Evolutionary conservation across 2,888 invertebrate genomes (phyloP).

Genomic region (Polymixis lichenea): DNA sequence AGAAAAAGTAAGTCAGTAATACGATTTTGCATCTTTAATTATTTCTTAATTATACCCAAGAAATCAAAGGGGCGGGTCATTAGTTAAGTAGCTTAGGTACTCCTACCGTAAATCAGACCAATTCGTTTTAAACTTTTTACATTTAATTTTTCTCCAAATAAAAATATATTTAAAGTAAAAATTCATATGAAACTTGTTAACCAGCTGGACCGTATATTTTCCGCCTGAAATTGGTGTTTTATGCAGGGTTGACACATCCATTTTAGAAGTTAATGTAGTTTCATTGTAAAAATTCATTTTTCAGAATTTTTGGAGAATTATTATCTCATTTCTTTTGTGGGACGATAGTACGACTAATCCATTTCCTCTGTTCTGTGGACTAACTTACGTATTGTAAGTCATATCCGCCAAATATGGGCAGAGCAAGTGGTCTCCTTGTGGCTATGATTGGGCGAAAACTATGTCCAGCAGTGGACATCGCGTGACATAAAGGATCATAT

Average conservation of each 20-base stretch:
- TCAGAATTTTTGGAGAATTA: neutral
- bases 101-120: neutral
- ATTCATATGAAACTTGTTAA: conserved; percentile 36
- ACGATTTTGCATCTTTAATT: too few relatives aligned
- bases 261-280: conserved; percentile 35
- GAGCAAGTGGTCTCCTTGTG: neutral
- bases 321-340: neutral
- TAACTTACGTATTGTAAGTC: neutral
- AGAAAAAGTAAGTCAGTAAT: too few relatives aligned
- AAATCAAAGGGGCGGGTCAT: too few relatives aligned
- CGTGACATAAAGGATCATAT: neutral
- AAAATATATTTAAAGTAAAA: conserved; percentile 31
- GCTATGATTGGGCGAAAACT: neutral
- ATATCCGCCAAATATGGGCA: neutral
- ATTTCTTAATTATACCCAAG: too few relatives aligned
- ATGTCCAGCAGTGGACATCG: neutral
- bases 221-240: conserved; percentile 22
- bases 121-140: neutral
- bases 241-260: conserved; percentile 47
- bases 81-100: too few relatives aligned
- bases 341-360: neutral
- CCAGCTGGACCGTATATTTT: conserved; percentile 42
- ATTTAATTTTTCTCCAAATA: neutral
- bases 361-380: too few relatives aligned
- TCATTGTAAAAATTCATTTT: conserved; percentile 15